Evolutionary conservation across 2,113 vertebrate species (phyloP), one percentile per base, ranked within the genome.

Genomic region (Oreochromis spilurus): DNA sequence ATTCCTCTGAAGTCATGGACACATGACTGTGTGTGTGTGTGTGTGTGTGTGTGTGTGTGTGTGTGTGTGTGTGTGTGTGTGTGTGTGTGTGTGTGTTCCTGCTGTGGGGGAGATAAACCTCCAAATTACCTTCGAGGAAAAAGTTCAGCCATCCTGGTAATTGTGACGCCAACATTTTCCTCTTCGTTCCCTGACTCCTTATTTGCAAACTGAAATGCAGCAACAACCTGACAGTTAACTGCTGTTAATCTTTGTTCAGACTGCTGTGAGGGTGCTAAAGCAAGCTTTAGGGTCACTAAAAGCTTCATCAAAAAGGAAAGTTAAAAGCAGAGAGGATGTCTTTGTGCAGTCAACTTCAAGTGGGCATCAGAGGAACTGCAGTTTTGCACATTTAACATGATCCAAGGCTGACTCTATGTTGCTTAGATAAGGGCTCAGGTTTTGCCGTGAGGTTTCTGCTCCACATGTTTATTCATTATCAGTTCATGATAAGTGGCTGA

Each of bases 341-440:
- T 70, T 17, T 60, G 45, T 7, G 21, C 21, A 45, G 67, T 72
- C 1, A 72, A 40, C 40, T 16, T 45, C 40, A 72, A 45, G 13
- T 45, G 21, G 67, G 12, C 5, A 17, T 72, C 21, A 29, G 40
- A 72, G 5, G 9, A 72, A 29, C 40, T 72, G 21, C 67, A 45
- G 40, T 70, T 72, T 19, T 62, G 31, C 0, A 0, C 31, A n/a
- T 36, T 62, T n/a, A 34, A 2, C 0, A 1, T 3, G 36, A 67
- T 67, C 62, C 19, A 13, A 1, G 3, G 11, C 40, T 72, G 38
- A 45, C 5, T 45, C 13, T 26, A 2, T 24, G 65, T 24, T 26
- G n/a, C 65, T 24, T 70, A 70, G n/a, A 70, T 70, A 8, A 43
- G 36, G 8, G n/a, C 36, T 17, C 48, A 8, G 16, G 48, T 17